A percentile compares a stretch with the other conserved stretches of the same genome.
Conservation (phyloP, 2,113 vertebrate genomes). For the Neofelis nebulosa region DNA sequence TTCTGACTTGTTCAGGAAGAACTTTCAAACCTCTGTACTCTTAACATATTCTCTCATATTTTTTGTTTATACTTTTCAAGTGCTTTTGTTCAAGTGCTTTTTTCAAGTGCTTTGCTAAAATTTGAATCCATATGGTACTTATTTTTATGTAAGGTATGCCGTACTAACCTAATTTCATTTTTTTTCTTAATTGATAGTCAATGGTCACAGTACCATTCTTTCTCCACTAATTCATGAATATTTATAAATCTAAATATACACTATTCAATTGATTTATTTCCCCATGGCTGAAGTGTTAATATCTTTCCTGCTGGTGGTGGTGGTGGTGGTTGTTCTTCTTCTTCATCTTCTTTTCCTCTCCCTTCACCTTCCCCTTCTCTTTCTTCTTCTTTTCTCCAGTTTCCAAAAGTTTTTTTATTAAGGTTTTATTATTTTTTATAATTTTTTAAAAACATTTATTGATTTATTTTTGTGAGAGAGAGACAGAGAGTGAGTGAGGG, state of each 20-base stretch:
- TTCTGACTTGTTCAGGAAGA: not conserved
- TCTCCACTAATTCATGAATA: not conserved
- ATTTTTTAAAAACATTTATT: too few relatives aligned
- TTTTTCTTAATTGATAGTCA: not conserved
- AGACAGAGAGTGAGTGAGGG: too few relatives aligned
- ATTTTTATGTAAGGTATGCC: not conserved
- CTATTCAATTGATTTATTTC: not conserved
- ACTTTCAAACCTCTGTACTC: not conserved
- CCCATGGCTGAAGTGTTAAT: not conserved
- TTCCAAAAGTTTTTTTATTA: not conserved
- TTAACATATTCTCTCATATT: not conserved
- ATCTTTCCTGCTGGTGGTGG: not conserved
- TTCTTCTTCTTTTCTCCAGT: not conserved
- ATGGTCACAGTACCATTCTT: not conserved
- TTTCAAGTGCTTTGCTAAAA: not conserved
- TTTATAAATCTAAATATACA: not conserved
- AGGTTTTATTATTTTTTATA: not conserved
- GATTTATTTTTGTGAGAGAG: too few relatives aligned
- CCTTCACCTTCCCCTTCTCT: not conserved
- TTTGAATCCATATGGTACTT: not conserved
- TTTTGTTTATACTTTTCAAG: slow-evolving; percentile 22
- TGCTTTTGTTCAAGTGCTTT: not conserved
- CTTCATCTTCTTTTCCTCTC: not conserved
- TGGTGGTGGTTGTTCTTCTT: not conserved
- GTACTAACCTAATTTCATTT: not conserved